Evolutionary conservation across 2,888 invertebrate genomes (phyloP).

Genomic region (Apamea epomidion): DNA sequence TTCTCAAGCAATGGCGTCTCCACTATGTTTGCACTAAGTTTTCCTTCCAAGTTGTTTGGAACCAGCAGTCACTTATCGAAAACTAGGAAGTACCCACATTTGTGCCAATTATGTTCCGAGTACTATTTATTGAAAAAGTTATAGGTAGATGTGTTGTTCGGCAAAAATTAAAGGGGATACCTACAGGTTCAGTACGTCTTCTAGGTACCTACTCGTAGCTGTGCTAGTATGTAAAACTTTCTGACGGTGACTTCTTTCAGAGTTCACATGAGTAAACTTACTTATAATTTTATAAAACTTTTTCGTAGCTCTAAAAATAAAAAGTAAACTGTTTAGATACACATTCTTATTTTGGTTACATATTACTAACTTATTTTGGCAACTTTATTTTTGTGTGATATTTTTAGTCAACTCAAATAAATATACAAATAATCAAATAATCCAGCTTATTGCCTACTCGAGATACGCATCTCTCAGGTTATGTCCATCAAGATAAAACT

Average conservation of each 20-base stretch:
- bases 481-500: not conserved
- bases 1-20: not conserved
- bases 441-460: not conserved
- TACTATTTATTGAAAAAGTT: not conserved
- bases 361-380: too few species aligned
- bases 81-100: slow-evolving; percentile 12
- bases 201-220: not conserved
- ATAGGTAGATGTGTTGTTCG: too few species aligned
- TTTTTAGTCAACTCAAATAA: not conserved
- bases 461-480: not conserved
- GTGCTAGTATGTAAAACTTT: not conserved
- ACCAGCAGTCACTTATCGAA: slow-evolving; percentile 5
- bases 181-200: not conserved
- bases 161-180: too few species aligned
- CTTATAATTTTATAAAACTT: not conserved
- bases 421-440: not conserved
- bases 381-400: not conserved
- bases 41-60: not conserved
- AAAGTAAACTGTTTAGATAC: not conserved
- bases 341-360: not conserved
- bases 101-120: slow-evolving; percentile 34
- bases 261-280: not conserved
- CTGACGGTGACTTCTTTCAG: not conserved
- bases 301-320: not conserved
- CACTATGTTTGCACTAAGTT: slow-evolving; percentile 16